phyloP scores from a whole-genome alignment of 2,113 vertebrate genomes.

The Myotis davidii region DNA sequence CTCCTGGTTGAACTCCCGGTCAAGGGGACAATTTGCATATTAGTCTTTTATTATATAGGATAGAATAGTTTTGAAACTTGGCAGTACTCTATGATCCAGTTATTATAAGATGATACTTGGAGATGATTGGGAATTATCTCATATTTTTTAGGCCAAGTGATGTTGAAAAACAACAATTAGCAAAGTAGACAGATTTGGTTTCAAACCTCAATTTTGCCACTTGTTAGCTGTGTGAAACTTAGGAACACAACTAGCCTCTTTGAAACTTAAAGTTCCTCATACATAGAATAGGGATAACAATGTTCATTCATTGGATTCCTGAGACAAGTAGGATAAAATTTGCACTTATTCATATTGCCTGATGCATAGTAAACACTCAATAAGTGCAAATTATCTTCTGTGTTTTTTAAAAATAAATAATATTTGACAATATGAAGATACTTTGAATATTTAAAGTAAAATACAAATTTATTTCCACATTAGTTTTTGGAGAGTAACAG shows the following conservation, averaged over 20 bases:
- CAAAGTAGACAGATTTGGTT: background rate
- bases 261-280: background rate
- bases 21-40: no score
- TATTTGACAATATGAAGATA: constrained; percentile 19
- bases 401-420: constrained; percentile 36
- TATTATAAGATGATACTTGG: background rate
- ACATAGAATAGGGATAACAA: background rate
- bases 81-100: background rate
- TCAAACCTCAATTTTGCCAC: constrained; percentile 8
- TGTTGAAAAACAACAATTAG: background rate
- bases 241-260: background rate
- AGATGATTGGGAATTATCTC: background rate
- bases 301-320: background rate
- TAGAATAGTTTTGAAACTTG: background rate
- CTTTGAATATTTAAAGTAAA: constrained; percentile 44
- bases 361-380: background rate
- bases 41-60: no score
- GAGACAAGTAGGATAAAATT: constrained; percentile 19
- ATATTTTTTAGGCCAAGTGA: background rate
- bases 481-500: background rate
- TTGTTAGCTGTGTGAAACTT: background rate
- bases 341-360: background rate
- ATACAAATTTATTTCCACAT: background rate
- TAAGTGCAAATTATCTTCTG: background rate
- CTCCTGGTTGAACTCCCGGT: no score